A percentile compares a stretch with the other conserved stretches of the same genome.
These are phyloP conservation scores for Lepus timidus DNA, from an alignment of 2,113 vertebrate genomes.

Conservation along the genomic window DNA sequence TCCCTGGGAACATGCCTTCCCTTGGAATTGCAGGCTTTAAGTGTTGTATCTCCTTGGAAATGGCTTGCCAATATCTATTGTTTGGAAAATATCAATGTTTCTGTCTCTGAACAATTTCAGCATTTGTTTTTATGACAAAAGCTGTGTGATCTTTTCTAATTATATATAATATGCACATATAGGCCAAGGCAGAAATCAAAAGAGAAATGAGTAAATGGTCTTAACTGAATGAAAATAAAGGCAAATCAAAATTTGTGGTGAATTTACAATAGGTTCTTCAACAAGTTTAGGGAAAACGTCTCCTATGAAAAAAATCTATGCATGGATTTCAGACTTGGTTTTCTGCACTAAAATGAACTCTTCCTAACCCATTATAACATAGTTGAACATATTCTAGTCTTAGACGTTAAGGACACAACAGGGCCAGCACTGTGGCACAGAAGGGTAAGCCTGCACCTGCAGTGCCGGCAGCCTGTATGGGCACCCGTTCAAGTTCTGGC, in stretches of 20 bases:
- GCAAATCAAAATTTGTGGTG: neutral
- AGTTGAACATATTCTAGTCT: no score
- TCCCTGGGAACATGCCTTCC: neutral
- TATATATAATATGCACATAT: neutral
- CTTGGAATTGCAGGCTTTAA: conserved; percentile 11
- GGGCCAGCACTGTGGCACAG: no score
- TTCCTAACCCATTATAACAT: no score
- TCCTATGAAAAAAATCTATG: no score
- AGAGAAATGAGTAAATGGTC: conserved; percentile 6
- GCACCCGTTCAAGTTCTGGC: no score
- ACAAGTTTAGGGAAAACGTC: no score
- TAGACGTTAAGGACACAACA: no score
- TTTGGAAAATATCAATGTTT: conserved; percentile 29
- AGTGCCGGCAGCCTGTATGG: no score
- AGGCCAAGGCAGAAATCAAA: conserved; percentile 12
- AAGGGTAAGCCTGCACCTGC: no score
- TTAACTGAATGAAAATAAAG: conserved; percentile 47
- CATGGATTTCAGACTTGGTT: no score
- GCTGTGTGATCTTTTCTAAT: conserved; percentile 18
- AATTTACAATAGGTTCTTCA: neutral
- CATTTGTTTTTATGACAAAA: conserved; percentile 37
- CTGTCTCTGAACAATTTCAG: neutral
- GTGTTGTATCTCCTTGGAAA: neutral
- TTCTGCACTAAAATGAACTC: no score
- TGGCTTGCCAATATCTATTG: neutral